Evolutionary conservation across 2,888 invertebrate species (phyloP).

Genomic region (Chesias legatella): DNA sequence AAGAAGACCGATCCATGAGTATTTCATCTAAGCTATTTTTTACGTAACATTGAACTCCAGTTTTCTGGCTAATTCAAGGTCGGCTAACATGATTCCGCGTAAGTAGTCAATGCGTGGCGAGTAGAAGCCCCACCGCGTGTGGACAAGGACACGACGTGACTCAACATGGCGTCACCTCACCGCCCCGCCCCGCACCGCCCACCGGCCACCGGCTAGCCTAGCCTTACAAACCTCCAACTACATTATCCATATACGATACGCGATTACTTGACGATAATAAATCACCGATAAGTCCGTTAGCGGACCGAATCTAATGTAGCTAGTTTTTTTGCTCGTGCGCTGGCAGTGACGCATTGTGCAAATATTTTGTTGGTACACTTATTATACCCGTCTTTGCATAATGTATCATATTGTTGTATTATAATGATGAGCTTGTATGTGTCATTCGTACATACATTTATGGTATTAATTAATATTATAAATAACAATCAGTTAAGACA

Average conservation of each 20-base stretch:
- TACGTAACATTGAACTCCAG: constrained; percentile 11
- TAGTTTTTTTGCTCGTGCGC: constrained; percentile 12
- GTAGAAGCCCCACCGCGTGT: constrained; percentile 43
- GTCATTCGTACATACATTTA: too few species aligned
- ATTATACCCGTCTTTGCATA: too few species aligned
- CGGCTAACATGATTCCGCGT: constrained; percentile 32
- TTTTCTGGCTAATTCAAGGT: constrained; percentile 30
- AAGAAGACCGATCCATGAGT: too few species aligned
- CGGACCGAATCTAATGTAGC: constrained; percentile 15
- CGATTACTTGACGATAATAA: constrained; percentile 14
- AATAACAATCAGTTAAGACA: too few species aligned
- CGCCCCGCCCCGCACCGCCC: constrained; percentile 4
- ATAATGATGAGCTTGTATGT: too few species aligned
- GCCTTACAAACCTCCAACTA: constrained; percentile 30
- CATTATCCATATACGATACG: constrained; percentile 45
- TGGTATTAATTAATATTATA: too few species aligned
- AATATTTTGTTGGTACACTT: constrained; percentile 1
- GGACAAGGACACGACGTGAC: constrained; percentile 54
- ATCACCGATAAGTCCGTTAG: constrained; percentile 19
- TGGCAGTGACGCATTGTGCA: constrained; percentile 11
- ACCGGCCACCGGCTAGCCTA: constrained; percentile 25
- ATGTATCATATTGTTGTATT: too few species aligned
- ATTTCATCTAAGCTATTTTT: too few species aligned
- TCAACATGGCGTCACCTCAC: constrained; percentile 50
- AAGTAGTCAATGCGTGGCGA: constrained; percentile 23